A percentile compares a stretch with the other conserved stretches of the same genome.
phyloP scores from a whole-genome alignment of 2,113 vertebrate genomes.

The Orthochromis malagaraziensis region DNA sequence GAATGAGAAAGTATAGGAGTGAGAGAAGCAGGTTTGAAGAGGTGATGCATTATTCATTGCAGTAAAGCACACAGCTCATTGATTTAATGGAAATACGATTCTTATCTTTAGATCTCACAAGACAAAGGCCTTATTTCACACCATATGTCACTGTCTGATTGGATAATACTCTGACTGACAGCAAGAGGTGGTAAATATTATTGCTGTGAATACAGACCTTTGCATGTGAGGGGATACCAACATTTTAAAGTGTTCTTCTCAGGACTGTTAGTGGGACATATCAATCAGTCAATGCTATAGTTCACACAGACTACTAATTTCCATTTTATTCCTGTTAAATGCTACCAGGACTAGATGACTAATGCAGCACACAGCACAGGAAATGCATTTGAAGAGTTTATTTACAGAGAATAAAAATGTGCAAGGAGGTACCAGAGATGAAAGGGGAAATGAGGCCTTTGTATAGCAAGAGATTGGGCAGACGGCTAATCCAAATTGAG shows the following conservation, averaged over 20 bases:
- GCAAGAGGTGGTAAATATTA: conserved; percentile 36
- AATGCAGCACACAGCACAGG: background rate
- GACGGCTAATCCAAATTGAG: background rate
- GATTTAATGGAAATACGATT: conserved; percentile 72
- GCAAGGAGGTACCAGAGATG: background rate
- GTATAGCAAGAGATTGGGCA: background rate
- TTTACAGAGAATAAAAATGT: background rate
- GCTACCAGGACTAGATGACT: background rate
- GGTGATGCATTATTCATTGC: conserved; percentile 65
- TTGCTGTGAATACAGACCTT: background rate
- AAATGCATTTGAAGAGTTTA: background rate
- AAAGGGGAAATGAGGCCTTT: background rate
- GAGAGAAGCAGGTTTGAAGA: conserved; percentile 19
- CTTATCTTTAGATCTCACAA: conserved; percentile 67
- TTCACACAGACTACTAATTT: background rate
- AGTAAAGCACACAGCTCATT: conserved; percentile 64
- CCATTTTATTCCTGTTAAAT: background rate
- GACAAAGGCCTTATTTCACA: conserved; percentile 60
- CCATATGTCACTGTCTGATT: conserved; percentile 66
- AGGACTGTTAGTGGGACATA: background rate
- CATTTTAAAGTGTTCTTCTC: background rate
- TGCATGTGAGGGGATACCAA: conserved; percentile 4
- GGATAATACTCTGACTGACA: conserved; percentile 56
- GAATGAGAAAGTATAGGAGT: background rate
- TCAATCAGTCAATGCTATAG: background rate